Base-by-base conservation (phyloP, 2,113 vertebrate genomes). In the Chascanopsetta lugubris region DNA sequence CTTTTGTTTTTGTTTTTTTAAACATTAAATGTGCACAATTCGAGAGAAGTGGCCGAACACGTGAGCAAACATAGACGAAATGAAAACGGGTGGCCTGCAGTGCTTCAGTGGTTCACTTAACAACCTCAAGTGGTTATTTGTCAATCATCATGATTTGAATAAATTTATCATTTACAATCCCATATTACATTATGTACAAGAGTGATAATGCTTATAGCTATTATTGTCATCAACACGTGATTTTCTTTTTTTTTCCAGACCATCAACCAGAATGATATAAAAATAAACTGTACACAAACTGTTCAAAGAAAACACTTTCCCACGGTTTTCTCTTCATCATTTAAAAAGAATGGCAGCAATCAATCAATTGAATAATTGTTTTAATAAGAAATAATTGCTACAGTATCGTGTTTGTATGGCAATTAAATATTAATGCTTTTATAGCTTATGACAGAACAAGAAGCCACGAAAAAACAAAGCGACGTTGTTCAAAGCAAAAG, bases 391-490 rank as follows among this genome's bases (percentile, higher is more conserved):
- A 93, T 83, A 91, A 92, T 91, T 93, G 92, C 94, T 96, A 96
- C 94, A 96, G 94, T 96, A 94, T 95, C 53, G 90, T 96, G 94
- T 95, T 94, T 92, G 92, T 91, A 91, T 90, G 91, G 91, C 92
- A 92, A 92, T 84, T 83, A 91, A 90, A 85, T 91, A 91, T 86
- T 85, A 69, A 84, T 79, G 86, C 87, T 90, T 87, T 91, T 84
- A 91, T 89, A 90, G 89, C 87, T 90, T 87, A 89, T 90, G 83
- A 91, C 82, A 85, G 71, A 90, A 90, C 79, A 64, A 85, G 85
- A 90, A 90, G 85, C 83, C 88, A 91, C 84, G n/a, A n/a, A 88
- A 85, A 88, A 89, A 89, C 79, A 84, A 81, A 90, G 77, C 71
- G 80, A 85, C 67, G 81, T 81, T 77, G 72, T 85, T 38, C 11